Evolutionary conservation across 2,113 vertebrate species (phyloP).

Genomic region (Axis porcinus): DNA sequence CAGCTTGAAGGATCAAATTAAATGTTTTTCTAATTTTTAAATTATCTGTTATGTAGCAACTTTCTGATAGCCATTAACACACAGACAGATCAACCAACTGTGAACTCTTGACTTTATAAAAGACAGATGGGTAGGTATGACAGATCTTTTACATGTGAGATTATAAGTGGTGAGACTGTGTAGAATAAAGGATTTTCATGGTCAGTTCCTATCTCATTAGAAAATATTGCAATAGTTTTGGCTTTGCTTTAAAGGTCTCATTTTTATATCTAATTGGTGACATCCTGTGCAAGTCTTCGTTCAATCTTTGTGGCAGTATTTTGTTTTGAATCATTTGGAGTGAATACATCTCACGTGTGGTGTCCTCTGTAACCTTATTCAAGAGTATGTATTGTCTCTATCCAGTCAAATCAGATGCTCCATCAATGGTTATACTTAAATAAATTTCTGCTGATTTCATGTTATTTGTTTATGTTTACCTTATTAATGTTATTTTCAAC

Average conservation of each 20-base stretch:
- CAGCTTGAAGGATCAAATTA: neutral
- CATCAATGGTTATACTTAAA: neutral
- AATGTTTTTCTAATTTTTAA: neutral
- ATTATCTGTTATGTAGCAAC: neutral
- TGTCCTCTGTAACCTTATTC: neutral
- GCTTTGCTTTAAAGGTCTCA: neutral
- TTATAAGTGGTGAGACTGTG: neutral
- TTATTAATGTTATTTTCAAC: neutral
- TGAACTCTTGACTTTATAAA: neutral
- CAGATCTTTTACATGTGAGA: neutral
- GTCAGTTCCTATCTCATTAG: neutral
- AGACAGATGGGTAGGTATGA: neutral
- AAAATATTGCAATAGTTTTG: neutral
- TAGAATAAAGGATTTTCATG: neutral
- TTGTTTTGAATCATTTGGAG: neutral
- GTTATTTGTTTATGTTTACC: neutral
- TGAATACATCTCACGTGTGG: neutral
- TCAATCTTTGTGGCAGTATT: neutral
- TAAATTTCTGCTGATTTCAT: neutral
- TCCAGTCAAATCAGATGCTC: neutral
- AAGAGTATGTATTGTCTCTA: neutral
- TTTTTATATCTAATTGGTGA: neutral
- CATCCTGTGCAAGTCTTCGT: neutral
- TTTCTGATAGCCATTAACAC: neutral
- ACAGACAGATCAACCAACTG: neutral